Base-by-base conservation (phyloP, 2,797 vertebrate genomes). In the Syndactyla subalaris region DNA sequence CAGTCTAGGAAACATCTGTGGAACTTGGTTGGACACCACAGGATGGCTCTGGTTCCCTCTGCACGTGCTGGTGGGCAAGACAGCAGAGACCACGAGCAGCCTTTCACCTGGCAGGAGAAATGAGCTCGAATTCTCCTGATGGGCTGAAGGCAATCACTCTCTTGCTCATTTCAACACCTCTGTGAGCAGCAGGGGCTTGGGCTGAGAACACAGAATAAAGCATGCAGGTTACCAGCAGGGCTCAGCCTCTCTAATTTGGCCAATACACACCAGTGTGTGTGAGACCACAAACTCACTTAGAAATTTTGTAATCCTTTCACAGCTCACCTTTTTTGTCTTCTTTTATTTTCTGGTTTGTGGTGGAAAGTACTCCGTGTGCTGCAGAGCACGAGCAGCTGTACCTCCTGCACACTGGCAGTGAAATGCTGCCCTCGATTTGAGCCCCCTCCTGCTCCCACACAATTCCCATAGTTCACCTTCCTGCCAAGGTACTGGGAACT, bases 381-480 rank as follows among this genome's bases (percentile, higher is more conserved):
- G 61, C 2, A 3, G 67, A 61, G 65, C 88, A 92, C 0, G 3
- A 95, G 85, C 49, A 49, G 39, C 71, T 48, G 34, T 72, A 49
- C 46, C 85, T 97, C 59, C 7, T 89, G 80, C 61, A 87, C 36
- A 24, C 72, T 95, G 74, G 86, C 95, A 95, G 76, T 73, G 93
- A 94, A 91, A 94, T 83, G 77, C 78, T 92, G 93, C 73, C 86
- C 92, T 90, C 27, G 30, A 15, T 84, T 49, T 94, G 87, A 91
- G 89, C 65, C 78, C 75, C 26, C 72, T 97, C 91, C 89, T 27
- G 12, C 89, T 97, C 94, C 75, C 85, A 95, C 90, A 59, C 1
- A 9, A 72, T 46, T 93, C 94, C 93, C 26, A 11, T 86, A 89
- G 88, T 85, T 93, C 95, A 93, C 78, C 85, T 93, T 97, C 82